phyloP scores from a whole-genome alignment of 2,888 invertebrate species.

The Lasioglossum calceatum region DNA sequence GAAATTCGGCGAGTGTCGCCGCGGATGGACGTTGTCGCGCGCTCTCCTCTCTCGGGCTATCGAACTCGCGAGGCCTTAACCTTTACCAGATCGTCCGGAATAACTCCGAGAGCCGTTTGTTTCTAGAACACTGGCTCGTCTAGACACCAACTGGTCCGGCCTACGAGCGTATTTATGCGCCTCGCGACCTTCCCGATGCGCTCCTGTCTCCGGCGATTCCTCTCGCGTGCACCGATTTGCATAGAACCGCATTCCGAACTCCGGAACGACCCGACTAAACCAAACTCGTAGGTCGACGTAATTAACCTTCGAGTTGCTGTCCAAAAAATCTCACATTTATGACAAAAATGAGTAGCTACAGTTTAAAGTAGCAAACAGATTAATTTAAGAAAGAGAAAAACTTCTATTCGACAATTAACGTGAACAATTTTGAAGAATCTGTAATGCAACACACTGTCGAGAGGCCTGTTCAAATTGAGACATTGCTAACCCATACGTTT shows the following conservation, averaged over 20 bases:
- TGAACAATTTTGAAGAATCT: too few relatives aligned
- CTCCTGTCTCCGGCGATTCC: not conserved
- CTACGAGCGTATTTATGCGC: conserved; percentile 50
- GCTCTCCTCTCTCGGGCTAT: conserved; percentile 64
- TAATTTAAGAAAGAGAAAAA: not conserved
- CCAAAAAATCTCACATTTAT: not conserved
- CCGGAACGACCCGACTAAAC: not conserved
- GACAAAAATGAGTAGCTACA: too few relatives aligned
- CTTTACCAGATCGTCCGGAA: conserved; percentile 70
- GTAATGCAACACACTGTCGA: too few relatives aligned
- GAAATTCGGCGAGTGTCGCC: conserved; percentile 45
- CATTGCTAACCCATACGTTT: too few relatives aligned
- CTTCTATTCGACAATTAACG: too few relatives aligned
- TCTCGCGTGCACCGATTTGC: conserved; percentile 45
- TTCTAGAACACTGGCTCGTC: conserved; percentile 62
- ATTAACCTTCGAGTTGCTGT: not conserved
- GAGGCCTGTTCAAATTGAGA: too few relatives aligned
- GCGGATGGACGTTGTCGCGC: conserved; percentile 11
- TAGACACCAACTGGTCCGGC: conserved; percentile 59
- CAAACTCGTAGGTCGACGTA: not conserved
- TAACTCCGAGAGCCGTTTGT: conserved; percentile 65
- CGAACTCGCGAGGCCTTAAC: conserved; percentile 78
- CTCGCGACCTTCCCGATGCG: conserved; percentile 17
- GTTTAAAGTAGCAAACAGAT: not conserved
- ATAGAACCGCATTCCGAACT: conserved; percentile 34